Evolutionary conservation across 2,113 vertebrate genomes (phyloP).

Genomic region (Catharus fuscescens): DNA sequence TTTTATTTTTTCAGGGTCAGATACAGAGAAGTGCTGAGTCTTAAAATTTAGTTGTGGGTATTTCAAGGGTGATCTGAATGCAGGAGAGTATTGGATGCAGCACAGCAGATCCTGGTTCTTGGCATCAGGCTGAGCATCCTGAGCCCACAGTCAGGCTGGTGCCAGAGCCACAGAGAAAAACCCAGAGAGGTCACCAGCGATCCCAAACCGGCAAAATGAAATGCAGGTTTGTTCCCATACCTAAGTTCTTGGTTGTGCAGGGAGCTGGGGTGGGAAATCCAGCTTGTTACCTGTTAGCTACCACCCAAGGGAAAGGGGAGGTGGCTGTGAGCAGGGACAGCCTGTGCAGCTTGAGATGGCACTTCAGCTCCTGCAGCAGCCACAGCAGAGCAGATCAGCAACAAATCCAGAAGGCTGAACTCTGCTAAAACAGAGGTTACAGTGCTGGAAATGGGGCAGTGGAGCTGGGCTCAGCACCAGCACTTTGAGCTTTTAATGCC

Average conservation of each 20-base stretch:
- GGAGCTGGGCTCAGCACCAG: background rate
- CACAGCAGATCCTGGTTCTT: background rate
- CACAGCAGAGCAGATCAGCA: accelerated
- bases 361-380: background rate
- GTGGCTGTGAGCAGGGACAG: background rate
- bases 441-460: background rate
- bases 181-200: background rate
- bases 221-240: background rate
- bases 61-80: background rate
- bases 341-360: background rate
- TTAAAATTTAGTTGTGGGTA: background rate
- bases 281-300: background rate
- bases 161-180: background rate
- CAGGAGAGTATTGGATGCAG: background rate
- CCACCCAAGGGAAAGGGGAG: background rate
- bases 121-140: background rate
- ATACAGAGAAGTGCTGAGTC: background rate
- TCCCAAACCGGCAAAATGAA: background rate
- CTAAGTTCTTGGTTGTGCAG: background rate
- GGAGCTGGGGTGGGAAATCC: background rate
- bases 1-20: background rate
- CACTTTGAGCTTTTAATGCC: background rate
- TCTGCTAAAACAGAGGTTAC: background rate
- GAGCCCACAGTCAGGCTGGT: background rate
- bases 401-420: background rate